Conservation (phyloP, 2,797 vertebrate genomes). For the Molossus alvarezi region DNA sequence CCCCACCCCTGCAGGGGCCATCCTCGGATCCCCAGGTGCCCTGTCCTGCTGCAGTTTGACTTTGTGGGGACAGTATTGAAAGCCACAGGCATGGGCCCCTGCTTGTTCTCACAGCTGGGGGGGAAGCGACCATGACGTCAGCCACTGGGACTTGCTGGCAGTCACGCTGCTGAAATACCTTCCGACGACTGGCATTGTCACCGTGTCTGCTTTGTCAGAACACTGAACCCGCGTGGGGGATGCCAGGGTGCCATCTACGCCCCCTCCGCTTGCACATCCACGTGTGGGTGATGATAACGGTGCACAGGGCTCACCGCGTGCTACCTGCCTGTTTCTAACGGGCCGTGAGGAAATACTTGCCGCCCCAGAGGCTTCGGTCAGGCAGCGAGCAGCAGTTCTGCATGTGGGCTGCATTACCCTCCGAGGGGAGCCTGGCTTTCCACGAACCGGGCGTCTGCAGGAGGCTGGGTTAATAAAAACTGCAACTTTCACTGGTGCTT, state of each 20-base stretch:
- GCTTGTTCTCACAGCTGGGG: neutral
- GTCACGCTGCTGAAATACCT: neutral
- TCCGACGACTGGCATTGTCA: neutral
- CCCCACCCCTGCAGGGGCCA: fast-evolving
- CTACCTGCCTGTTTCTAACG: slow-evolving; percentile 48
- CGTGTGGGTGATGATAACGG: neutral
- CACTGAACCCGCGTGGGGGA: neutral
- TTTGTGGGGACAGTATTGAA: fast-evolving
- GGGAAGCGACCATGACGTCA: neutral
- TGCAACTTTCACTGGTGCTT: slow-evolving; percentile 78
- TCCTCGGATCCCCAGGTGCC: fast-evolving
- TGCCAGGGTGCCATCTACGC: neutral
- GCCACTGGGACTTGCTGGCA: neutral
- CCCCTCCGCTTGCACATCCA: fast-evolving
- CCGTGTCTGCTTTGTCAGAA: neutral
- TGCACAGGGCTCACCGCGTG: slow-evolving; percentile 81
- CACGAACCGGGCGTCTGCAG: slow-evolving; percentile 82
- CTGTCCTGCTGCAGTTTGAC: fast-evolving
- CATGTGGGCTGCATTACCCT: slow-evolving; percentile 87
- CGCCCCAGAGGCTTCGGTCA: slow-evolving; percentile 88
- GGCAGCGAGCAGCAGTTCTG: slow-evolving; percentile 81
- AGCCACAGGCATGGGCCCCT: neutral
- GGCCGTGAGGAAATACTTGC: slow-evolving; percentile 86
- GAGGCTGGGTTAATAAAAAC: slow-evolving; percentile 83
- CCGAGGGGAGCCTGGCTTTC: slow-evolving; percentile 84